These are phyloP conservation scores for Nesoenas mayeri DNA, from an alignment of 2,113 vertebrate genomes.

Conservation along the genomic window DNA sequence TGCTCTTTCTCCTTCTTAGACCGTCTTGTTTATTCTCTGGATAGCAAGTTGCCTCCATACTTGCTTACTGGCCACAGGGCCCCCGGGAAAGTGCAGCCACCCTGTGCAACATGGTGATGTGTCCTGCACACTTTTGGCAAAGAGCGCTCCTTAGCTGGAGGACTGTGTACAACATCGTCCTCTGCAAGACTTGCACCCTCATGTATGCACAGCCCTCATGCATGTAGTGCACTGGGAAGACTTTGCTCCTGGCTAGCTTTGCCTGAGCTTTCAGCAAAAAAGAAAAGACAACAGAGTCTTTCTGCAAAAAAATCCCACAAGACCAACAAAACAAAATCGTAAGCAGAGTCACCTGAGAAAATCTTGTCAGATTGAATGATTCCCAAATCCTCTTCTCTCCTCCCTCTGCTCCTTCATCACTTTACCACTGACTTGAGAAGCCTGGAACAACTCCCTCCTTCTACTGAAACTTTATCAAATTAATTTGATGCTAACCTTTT, in stretches of 20 bases:
- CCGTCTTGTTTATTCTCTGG: neutral
- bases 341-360: neutral
- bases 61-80: fast-evolving
- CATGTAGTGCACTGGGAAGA: neutral
- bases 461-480: neutral
- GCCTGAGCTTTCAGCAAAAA: neutral
- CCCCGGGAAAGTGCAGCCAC: neutral
- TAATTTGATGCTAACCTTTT: neutral
- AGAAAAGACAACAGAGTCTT: neutral
- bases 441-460: neutral
- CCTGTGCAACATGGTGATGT: too few species aligned
- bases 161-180: too few species aligned
- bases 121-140: neutral
- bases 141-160: neutral
- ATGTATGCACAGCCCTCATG: fast-evolving
- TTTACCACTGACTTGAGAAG: neutral
- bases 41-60: neutral
- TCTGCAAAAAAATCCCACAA: neutral
- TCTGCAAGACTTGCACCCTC: neutral
- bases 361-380: neutral
- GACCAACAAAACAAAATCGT: neutral
- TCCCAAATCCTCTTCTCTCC: neutral
- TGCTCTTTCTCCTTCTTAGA: neutral
- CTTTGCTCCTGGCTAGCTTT: neutral
- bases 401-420: neutral